Conservation (phyloP, 2,113 vertebrate genomes). For the Machaerirhynchus nigripectus region DNA sequence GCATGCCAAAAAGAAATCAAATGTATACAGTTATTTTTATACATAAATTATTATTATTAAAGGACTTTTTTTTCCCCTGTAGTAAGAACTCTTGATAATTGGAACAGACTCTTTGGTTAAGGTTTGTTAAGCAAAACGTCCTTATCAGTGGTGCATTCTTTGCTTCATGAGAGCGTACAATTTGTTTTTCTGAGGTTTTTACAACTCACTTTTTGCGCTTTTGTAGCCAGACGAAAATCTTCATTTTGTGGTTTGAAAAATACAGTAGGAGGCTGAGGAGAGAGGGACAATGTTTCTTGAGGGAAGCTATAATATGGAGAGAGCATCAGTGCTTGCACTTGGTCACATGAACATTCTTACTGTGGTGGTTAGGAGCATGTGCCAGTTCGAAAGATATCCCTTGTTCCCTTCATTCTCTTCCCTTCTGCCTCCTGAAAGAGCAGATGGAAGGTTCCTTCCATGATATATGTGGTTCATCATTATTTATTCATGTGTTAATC, state of each 20-base stretch:
- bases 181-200: slow-evolving; percentile 28
- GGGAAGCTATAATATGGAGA: neutral
- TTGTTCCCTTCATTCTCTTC: neutral
- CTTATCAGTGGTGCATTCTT: neutral
- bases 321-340: neutral
- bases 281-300: neutral
- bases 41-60: neutral
- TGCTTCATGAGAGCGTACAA: neutral
- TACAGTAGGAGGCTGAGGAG: neutral
- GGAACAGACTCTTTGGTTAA: neutral
- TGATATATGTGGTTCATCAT: slow-evolving; percentile 24
- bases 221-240: neutral
- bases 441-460: slow-evolving; percentile 48
- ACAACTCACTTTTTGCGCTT: neutral
- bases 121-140: neutral
- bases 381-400: neutral
- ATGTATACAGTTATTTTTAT: neutral
- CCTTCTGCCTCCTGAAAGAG: slow-evolving; percentile 16
- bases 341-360: neutral
- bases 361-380: neutral
- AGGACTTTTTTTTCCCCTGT: neutral
- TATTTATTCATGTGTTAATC: slow-evolving; percentile 56
- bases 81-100: neutral
- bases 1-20: neutral
- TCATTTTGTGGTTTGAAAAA: neutral